Evolutionary conservation across 2,797 vertebrate genomes (phyloP).

Genomic region (Gymnocypris eckloni): DNA sequence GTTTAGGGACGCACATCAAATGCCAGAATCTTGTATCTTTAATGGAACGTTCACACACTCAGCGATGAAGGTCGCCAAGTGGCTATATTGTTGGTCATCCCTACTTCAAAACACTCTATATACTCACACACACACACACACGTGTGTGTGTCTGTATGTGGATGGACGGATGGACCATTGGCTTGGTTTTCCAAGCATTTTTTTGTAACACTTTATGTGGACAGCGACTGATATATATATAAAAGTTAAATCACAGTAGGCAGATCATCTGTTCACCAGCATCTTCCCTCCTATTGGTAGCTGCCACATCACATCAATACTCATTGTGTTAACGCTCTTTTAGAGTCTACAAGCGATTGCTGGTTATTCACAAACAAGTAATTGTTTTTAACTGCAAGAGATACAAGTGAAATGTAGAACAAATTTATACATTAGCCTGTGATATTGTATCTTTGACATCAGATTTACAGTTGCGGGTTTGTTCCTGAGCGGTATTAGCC

Average conservation of each 20-base stretch:
- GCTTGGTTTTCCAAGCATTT: too few species aligned
- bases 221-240: not conserved
- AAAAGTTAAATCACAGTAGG: not conserved
- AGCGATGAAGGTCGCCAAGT: not conserved
- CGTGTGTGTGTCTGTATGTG: too few species aligned
- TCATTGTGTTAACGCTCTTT: conserved; percentile 3
- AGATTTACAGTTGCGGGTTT: conserved; percentile 43
- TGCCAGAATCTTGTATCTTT: conserved; percentile 18
- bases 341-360: conserved; percentile 6
- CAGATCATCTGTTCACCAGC: not conserved
- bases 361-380: conserved; percentile 3
- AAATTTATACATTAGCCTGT: conserved; percentile 60
- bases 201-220: not conserved
- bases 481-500: conserved; percentile 41
- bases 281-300: conserved; percentile 2
- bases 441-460: conserved; percentile 50
- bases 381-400: conserved; percentile 47
- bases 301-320: not conserved
- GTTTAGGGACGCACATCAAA: not conserved
- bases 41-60: conserved; percentile 6
- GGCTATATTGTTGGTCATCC: not conserved
- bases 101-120: not conserved
- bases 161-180: too few species aligned
- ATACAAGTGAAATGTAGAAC: conserved; percentile 8
- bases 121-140: too few species aligned